Conservation (phyloP, 1,140 invertebrate genomes). For the Cherax quadricarinatus region DNA sequence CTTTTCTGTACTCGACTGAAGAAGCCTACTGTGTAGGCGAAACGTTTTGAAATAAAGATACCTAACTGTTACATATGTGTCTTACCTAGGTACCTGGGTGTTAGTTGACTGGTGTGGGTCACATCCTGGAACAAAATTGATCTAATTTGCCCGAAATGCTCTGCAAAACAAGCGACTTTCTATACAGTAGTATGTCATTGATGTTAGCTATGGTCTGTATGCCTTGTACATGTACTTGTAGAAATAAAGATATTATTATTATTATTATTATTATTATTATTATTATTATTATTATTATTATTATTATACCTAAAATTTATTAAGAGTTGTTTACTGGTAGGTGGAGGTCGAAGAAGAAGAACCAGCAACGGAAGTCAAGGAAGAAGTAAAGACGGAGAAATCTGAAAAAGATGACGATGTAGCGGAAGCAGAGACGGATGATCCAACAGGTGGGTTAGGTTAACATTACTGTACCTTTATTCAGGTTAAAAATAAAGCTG, state of each 20-base stretch:
- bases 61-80: too few species aligned
- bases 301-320: neutral
- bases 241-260: neutral
- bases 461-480: neutral
- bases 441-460: conserved; percentile 75
- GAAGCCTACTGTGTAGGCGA: too few species aligned
- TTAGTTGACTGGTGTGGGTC: too few species aligned
- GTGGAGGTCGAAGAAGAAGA: conserved; percentile 59
- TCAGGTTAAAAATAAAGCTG: neutral
- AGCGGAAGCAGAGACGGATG: conserved; percentile 78
- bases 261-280: neutral
- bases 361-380: conserved; percentile 56
- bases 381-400: conserved; percentile 71
- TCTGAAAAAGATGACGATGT: conserved; percentile 71
- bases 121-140: too few species aligned
- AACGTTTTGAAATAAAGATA: too few species aligned
- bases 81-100: too few species aligned
- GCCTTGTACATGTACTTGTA: neutral
- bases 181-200: too few species aligned
- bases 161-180: too few species aligned
- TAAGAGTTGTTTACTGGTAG: neutral
- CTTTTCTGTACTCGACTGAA: too few species aligned
- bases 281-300: neutral
- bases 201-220: too few species aligned
- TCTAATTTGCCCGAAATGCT: too few species aligned